Base-by-base conservation (phyloP, 2,797 vertebrate species). In the Melopsittacus undulatus region DNA sequence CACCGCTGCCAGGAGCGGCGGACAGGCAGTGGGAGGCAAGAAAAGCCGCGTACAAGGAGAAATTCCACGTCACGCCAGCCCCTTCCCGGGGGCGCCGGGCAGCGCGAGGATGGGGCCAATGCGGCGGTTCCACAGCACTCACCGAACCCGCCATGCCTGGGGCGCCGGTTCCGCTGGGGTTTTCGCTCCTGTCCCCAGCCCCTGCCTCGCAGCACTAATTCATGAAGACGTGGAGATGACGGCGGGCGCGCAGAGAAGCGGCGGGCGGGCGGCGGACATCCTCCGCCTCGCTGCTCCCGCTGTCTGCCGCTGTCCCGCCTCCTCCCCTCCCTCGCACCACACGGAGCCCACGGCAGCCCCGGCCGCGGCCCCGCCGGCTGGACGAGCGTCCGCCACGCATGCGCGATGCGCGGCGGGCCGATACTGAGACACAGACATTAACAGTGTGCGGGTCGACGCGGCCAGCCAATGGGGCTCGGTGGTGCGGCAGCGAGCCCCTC, bases 121-220 rank as follows among this genome's bases (percentile, higher is more conserved):
- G 29, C 46, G 23, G 46, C 43, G 43, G 27, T 6, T 6, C 20
- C 48, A 29, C 45, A 19, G 29, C 61, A 81, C 99, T 99, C 97
- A 99, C 99, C 99, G 98, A 98, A 98, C 97, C 98, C 98, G 99
- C 98, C 99, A 99, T 99, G 97, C 98, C 98, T 96, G 98, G 98
- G 98, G 98, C 98, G 96, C 96, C 96, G 96, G 98, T 95, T 83
- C 94, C 86, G 93, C 96, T 57, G 97, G 95, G 94, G 95, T 94
- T 52, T 83, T 95, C 95, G 84, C 94, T 90, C 86, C 97, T 61
- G 96, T 95, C 97, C 97, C 96, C 94, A 80, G 83, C 97, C 97
- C 97, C 95, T 95, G 92, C 96, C 94, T 95, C 92, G 95, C 95
- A 92, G 97, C 97, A 98, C 97, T 98, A 98, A 97, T 98, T 99